Evolutionary conservation across 2,797 vertebrate species (phyloP), one percentile per base, ranked within the genome.

Genomic region (Crenichthys baileyi): DNA sequence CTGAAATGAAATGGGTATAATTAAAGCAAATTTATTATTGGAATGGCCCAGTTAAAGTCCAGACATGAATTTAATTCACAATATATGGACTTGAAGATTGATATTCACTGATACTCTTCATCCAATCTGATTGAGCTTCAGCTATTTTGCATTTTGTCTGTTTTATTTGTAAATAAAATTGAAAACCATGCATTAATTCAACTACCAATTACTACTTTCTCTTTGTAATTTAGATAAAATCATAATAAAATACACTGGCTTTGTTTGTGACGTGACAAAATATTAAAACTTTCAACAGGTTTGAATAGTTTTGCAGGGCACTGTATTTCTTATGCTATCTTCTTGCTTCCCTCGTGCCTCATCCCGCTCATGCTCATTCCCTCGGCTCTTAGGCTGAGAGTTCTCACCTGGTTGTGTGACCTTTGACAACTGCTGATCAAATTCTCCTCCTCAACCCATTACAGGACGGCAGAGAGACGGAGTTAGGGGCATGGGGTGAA

Each of bases 371-470:
- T 75, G 73, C 76, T 85, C 15, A 26, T 61, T 84, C 56, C 83
- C 81, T 84, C 20, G 0, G 81, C 44, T 61, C 82, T 89, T 82
- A 75, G 86, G 88, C 91, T 81, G 78, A 82, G 86, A 88, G 82
- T 88, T 91, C 89, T 85, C 13, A 36, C 90, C 89, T 50, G 87
- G 68, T 87, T 80, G 82, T 76, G 85, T 91, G 92, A 94, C 93
- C 92, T 94, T 93, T 92, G 89, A 90, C 90, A 92, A 92, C 81
- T 91, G 93, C 93, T 92, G 92, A 93, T 93, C 91, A 93, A 93
- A 92, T 94, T 91, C 83, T 87, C 89, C 87, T 80, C 83, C 91
- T 92, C 91, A 89, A 89, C 87, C 88, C 81, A 91, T 92, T 92
- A 91, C 73, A 68, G 82, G 73, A 44, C 48, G 71, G 82, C 63